These are phyloP conservation scores for Philereme transversata DNA, from an alignment of 2,888 invertebrate genomes.

Conservation along the genomic window DNA sequence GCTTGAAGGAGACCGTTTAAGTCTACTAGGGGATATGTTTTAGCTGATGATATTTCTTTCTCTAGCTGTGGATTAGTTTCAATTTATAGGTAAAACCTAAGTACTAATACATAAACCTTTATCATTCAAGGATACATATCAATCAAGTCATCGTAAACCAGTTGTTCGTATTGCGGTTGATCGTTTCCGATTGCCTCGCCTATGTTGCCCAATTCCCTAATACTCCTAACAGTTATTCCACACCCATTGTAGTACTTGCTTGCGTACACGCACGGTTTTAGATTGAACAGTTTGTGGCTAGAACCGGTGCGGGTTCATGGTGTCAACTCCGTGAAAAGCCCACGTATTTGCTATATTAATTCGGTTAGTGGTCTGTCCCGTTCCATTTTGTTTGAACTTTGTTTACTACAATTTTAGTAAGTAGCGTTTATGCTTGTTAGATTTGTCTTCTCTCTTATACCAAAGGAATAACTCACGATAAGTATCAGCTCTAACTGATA, in stretches of 20 bases:
- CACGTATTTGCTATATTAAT: conserved; percentile 4
- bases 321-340: conserved; percentile 13
- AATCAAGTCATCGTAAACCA: conserved; percentile 42
- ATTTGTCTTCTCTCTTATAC: not conserved
- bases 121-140: conserved; percentile 59
- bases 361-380: not conserved
- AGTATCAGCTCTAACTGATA: not conserved
- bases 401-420: not conserved
- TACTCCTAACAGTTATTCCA: conserved; percentile 24
- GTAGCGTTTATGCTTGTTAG: not conserved
- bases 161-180: conserved; percentile 26
- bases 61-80: conserved; percentile 6
- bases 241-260: conserved; percentile 20
- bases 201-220: conserved; percentile 36
- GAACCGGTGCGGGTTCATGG: conserved; percentile 16
- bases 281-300: conserved; percentile 20
- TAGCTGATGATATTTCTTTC: not conserved
- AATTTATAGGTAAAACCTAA: conserved; percentile 1
- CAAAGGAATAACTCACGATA: not conserved
- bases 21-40: not conserved
- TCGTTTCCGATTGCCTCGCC: conserved; percentile 25
- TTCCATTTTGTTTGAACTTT: conserved; percentile 6
- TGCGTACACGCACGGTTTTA: conserved; percentile 25
- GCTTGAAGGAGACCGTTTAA: too few relatives aligned
- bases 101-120: conserved; percentile 43